Evolutionary conservation across 2,113 vertebrate genomes (phyloP).

Genomic region (Cettia cetti): DNA sequence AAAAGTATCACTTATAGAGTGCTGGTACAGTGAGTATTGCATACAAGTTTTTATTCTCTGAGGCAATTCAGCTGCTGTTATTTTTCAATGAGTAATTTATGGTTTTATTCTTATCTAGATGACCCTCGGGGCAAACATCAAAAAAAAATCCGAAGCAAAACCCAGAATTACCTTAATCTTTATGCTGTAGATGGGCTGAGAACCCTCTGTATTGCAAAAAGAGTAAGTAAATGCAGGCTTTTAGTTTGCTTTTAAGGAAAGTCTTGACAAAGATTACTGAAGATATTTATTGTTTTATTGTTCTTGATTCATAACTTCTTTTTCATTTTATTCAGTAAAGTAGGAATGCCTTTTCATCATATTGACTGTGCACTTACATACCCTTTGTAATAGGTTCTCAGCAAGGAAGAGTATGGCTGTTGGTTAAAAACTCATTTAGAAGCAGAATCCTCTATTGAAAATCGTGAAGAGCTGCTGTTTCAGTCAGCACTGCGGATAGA

Average conservation of each 20-base stretch:
- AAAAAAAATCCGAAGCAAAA: conserved; percentile 88
- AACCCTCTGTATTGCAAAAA: conserved; percentile 96
- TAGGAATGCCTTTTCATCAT: neutral
- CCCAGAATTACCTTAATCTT: conserved; percentile 91
- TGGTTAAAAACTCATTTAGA: conserved; percentile 91
- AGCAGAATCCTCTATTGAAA: conserved; percentile 90
- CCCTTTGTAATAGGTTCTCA: conserved; percentile 79
- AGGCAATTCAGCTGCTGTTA: neutral
- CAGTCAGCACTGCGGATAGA: conserved; percentile 89
- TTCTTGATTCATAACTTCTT: neutral
- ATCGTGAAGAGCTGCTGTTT: conserved; percentile 89
- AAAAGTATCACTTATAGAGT: neutral
- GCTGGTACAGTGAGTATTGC: neutral
- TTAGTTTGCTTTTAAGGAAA: neutral
- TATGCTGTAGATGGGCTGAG: conserved; percentile 91
- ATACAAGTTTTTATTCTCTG: neutral
- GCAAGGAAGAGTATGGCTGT: conserved; percentile 89
- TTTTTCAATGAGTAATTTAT: neutral
- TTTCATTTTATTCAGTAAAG: conserved; percentile 15
- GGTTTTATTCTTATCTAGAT: conserved; percentile 69
- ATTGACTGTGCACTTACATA: neutral
- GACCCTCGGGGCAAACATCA: conserved; percentile 84
- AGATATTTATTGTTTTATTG: neutral
- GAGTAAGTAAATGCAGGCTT: conserved; percentile 73
- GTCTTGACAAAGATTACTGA: conserved; percentile 4